Conservation (phyloP, 1,140 invertebrate species). For the Conus betulinus region DNA sequence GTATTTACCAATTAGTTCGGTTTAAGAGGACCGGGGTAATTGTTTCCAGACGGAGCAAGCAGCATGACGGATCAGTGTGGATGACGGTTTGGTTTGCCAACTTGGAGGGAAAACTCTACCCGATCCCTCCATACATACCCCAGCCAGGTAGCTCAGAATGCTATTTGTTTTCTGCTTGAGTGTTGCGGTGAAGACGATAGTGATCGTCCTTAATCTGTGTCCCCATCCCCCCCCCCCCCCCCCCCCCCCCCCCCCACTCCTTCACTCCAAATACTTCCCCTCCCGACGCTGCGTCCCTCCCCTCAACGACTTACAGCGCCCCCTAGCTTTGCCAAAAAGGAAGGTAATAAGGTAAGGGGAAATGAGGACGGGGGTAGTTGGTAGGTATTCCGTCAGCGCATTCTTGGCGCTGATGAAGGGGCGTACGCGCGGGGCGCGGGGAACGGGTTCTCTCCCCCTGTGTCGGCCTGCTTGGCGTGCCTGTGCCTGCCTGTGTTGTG, state of each 20-base stretch:
- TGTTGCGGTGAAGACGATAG: too few species aligned
- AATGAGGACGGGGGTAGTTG: not conserved
- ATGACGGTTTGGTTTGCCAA: too few species aligned
- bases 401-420: conserved; percentile 1
- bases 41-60: too few species aligned
- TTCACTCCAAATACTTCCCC: not conserved
- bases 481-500: conserved; percentile 10
- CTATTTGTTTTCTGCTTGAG: too few species aligned
- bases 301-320: not conserved
- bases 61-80: too few species aligned
- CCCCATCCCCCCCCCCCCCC: not conserved
- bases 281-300: not conserved
- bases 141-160: too few species aligned
- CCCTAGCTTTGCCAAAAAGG: not conserved
- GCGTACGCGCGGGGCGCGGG: not conserved
- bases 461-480: not conserved
- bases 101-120: too few species aligned
- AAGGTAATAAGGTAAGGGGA: not conserved
- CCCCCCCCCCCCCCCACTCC: not conserved
- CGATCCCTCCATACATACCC: too few species aligned
- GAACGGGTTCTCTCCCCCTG: not conserved
- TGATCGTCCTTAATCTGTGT: too few species aligned
- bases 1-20: too few species aligned
- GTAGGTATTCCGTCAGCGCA: not conserved
- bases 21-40: too few species aligned